These are phyloP conservation scores for Misgurnus mizolepis DNA, from an alignment of 2,113 vertebrate genomes.

Conservation along the genomic window DNA sequence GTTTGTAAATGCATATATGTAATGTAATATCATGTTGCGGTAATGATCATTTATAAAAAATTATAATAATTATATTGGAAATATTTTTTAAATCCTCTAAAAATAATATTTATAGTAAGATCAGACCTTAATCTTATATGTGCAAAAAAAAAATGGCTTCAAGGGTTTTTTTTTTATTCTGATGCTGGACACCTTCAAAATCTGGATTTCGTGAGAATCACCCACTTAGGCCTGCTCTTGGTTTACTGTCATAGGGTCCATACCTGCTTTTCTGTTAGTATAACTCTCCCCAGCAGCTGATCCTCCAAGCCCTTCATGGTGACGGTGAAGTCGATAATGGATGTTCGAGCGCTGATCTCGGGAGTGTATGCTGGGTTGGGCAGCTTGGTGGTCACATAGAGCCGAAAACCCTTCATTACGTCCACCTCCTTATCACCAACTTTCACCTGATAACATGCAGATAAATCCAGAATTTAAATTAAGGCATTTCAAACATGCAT, in stretches of 20 bases:
- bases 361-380: slow-evolving; percentile 92
- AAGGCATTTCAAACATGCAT: too few species aligned
- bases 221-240: background rate
- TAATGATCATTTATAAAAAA: too few species aligned
- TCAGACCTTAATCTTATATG: too few species aligned
- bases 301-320: slow-evolving; percentile 95
- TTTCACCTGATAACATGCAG: slow-evolving; percentile 81
- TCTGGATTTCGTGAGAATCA: background rate
- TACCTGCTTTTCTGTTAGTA: slow-evolving; percentile 94
- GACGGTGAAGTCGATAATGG: slow-evolving; percentile 95
- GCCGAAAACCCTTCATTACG: slow-evolving; percentile 88
- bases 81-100: too few species aligned
- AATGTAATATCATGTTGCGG: too few species aligned
- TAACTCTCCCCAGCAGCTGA: slow-evolving; percentile 92
- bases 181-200: background rate
- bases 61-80: too few species aligned
- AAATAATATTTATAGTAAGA: too few species aligned
- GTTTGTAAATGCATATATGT: too few species aligned
- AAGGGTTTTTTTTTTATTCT: too few species aligned
- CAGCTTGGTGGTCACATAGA: slow-evolving; percentile 93
- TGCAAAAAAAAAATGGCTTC: too few species aligned
- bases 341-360: slow-evolving; percentile 90
- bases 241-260: background rate
- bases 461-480: background rate
- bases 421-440: slow-evolving; percentile 94